These are phyloP conservation scores for Apostichopus japonicus DNA, from an alignment of 35 echinoderm and acorn worm species.

Conservation along the genomic window DNA sequence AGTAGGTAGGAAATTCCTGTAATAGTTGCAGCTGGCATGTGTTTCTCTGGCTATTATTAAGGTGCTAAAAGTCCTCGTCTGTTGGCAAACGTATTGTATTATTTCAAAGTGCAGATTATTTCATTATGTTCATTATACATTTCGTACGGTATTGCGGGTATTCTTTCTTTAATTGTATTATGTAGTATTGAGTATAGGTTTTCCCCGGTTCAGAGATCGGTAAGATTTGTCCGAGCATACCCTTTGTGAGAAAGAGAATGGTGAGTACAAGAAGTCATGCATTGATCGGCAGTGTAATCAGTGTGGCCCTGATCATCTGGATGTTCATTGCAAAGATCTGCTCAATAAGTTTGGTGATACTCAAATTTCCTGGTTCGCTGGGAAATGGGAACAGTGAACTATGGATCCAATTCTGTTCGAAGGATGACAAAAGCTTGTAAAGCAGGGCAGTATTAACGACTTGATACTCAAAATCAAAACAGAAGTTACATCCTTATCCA, in stretches of 20 bases:
- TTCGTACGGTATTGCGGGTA: too few relatives aligned
- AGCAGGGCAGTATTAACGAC: neutral
- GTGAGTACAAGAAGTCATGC: conserved; percentile 15
- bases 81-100: too few relatives aligned
- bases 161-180: too few relatives aligned
- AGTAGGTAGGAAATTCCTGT: neutral
- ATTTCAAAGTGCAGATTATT: too few relatives aligned
- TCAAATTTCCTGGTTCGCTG: neutral
- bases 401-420: neutral
- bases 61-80: too few relatives aligned
- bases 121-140: too few relatives aligned
- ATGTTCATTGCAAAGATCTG: neutral
- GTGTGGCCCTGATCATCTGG: neutral
- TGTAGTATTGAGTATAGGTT: too few relatives aligned
- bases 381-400: neutral
- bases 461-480: neutral
- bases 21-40: too few relatives aligned
- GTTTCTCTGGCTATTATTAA: too few relatives aligned
- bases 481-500: conserved; percentile 24
- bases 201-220: too few relatives aligned
- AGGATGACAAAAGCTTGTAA: conserved; percentile 25
- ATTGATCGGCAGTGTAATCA: neutral
- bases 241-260: neutral
- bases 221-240: neutral
- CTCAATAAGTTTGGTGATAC: too few relatives aligned